Evolutionary conservation across 2,113 vertebrate genomes (phyloP).

Genomic region (Climacteris rufus): DNA sequence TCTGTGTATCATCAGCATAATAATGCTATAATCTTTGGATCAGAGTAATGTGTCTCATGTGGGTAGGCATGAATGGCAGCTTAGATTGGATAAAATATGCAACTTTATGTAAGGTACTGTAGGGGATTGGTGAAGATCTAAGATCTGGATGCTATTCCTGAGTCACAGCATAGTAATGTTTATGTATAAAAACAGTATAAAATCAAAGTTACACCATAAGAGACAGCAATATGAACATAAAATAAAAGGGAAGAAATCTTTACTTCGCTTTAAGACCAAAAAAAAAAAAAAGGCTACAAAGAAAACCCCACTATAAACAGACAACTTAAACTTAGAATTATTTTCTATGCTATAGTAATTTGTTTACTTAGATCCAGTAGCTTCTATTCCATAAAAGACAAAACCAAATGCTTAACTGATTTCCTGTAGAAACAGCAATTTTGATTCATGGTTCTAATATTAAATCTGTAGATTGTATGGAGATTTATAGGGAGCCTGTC

Average conservation of each 20-base stretch:
- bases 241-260: background rate
- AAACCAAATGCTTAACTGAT: background rate
- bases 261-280: background rate
- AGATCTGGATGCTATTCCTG: background rate
- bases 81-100: conserved; percentile 7
- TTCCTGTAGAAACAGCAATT: background rate
- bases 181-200: background rate
- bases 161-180: background rate
- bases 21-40: conserved; percentile 43
- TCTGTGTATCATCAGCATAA: conserved; percentile 38
- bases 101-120: conserved; percentile 3
- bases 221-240: background rate
- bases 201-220: background rate
- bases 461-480: background rate
- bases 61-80: conserved; percentile 35
- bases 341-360: background rate
- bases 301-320: background rate
- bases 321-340: background rate
- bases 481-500: background rate
- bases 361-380: background rate
- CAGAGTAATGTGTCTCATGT: conserved; percentile 21
- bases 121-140: background rate
- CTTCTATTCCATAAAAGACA: background rate
- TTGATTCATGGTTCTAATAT: background rate
- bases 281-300: background rate